These are phyloP conservation scores for Tetragnatha versicolor DNA, from an alignment of 1,140 invertebrate species.

Conservation along the genomic window DNA sequence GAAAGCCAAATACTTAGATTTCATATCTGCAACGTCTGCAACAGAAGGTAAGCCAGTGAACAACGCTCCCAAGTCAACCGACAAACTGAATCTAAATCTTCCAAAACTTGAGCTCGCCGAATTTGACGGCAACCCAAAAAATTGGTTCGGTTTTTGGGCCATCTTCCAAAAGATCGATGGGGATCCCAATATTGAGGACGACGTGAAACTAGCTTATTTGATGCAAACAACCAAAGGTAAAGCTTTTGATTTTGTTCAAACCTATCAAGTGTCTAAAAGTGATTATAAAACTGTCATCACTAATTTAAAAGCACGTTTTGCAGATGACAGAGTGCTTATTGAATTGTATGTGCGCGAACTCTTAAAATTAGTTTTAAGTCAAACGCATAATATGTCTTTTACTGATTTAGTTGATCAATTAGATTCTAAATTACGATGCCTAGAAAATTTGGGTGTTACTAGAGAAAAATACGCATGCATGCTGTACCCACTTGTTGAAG, in stretches of 20 bases:
- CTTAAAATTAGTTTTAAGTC: neutral
- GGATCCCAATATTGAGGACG: too few species aligned
- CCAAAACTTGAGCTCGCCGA: too few species aligned
- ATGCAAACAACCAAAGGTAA: too few species aligned
- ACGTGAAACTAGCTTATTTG: too few species aligned
- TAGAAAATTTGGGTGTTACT: neutral
- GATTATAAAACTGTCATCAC: neutral
- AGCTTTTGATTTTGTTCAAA: constrained; percentile 1
- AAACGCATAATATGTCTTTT: neutral
- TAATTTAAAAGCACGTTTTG: constrained; percentile 1
- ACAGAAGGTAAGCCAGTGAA: too few species aligned
- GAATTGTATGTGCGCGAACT: neutral
- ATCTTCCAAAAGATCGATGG: too few species aligned
- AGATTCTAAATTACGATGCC: neutral
- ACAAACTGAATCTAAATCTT: too few species aligned
- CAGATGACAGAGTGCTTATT: neutral
- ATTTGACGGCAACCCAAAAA: too few species aligned
- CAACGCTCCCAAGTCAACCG: too few species aligned
- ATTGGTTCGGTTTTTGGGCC: too few species aligned
- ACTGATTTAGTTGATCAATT: neutral
- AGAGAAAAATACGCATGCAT: neutral
- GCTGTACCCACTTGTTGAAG: neutral
- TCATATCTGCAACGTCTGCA: too few species aligned
- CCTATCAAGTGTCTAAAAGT: constrained; percentile 1
- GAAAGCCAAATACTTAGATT: too few species aligned